Evolutionary conservation across 2,797 vertebrate genomes (phyloP).

Genomic region (Mus minutoides): DNA sequence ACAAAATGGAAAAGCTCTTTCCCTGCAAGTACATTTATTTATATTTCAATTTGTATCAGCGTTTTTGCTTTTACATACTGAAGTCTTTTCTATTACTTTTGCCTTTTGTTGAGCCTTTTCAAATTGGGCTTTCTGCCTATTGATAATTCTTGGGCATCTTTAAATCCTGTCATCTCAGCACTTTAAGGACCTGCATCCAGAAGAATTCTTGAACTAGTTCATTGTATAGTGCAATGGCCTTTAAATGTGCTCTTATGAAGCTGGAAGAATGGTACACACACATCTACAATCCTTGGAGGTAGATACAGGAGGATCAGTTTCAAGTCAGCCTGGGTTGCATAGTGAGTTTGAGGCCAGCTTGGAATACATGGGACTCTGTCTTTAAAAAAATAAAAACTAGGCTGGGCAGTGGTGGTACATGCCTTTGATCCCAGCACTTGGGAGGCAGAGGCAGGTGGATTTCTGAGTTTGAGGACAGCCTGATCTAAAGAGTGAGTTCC

Average conservation of each 20-base stretch:
- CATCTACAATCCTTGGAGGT: neutral
- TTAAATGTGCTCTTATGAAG: neutral
- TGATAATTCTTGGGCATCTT: conserved; percentile 14
- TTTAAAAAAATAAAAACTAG: neutral
- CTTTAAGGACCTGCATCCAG: neutral
- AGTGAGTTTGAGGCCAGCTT: neutral
- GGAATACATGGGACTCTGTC: neutral
- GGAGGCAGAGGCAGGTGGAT: too few species aligned
- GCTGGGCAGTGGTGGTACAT: too few species aligned
- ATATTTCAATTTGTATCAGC: neutral
- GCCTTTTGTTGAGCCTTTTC: conserved; percentile 24
- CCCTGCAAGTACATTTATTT: neutral
- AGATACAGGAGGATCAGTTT: neutral
- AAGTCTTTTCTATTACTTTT: neutral
- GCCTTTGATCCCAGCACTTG: too few species aligned
- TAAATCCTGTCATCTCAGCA: neutral
- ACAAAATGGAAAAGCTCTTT: neutral
- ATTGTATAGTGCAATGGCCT: neutral
- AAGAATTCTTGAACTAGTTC: neutral
- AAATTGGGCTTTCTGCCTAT: neutral
- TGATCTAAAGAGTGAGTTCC: too few species aligned
- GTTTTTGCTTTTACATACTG: neutral
- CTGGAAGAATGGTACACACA: neutral
- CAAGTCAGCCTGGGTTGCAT: neutral
- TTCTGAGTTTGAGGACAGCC: too few species aligned